Evolutionary conservation across 2,113 vertebrate species (phyloP).

Genomic region (human): GRCh38 chr6:141732501-141733000

Average conservation of each 20-base stretch:
- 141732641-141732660: background rate
- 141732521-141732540: background rate
- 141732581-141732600: background rate
- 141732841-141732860: background rate
- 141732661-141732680: background rate
- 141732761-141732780: background rate
- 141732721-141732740: background rate
- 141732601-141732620: no score
- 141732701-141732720: background rate
- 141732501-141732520: background rate
- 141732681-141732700: background rate
- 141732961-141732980: slow-evolving; percentile 1
- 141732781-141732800: background rate
- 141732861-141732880: slow-evolving; percentile 47
- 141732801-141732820: background rate
- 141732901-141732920: background rate
- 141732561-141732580: background rate
- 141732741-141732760: background rate
- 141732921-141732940: background rate
- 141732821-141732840: background rate
- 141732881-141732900: background rate
- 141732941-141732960: slow-evolving; percentile 62
- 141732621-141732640: background rate
- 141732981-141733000: background rate
- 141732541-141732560: background rate